Evolutionary conservation across 92 coral and sea anemone genomes (phyloP).

Genomic region (Muricea muricata): DNA sequence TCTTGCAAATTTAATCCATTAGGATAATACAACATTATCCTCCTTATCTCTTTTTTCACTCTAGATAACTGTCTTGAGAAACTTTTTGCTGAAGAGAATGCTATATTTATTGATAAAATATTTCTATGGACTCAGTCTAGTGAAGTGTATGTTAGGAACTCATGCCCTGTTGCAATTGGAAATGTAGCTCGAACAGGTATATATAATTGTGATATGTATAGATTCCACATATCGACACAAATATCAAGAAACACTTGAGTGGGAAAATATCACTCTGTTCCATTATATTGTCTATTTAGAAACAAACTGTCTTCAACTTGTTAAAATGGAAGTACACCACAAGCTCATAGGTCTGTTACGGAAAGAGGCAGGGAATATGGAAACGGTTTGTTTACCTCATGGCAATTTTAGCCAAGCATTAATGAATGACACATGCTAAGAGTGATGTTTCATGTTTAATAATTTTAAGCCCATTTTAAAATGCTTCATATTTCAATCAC

Average conservation of each 20-base stretch:
- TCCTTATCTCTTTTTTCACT: neutral
- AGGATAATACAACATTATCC: too few species aligned
- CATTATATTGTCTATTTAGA: constrained; percentile 57
- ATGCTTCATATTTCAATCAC: too few species aligned
- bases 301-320: constrained; percentile 87
- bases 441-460: too few species aligned
- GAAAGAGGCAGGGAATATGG: constrained; percentile 19
- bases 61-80: constrained; percentile 86
- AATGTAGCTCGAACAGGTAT: constrained; percentile 98
- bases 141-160: constrained; percentile 80
- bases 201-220: too few species aligned
- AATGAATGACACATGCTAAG: too few species aligned
- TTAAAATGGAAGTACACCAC: constrained; percentile 84
- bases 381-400: constrained; percentile 24
- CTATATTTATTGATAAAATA: constrained; percentile 78
- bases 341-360: constrained; percentile 67
- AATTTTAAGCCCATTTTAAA: too few species aligned
- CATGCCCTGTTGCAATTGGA: constrained; percentile 94
- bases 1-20: too few species aligned
- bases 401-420: too few species aligned
- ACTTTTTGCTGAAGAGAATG: constrained; percentile 78
- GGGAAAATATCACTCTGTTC: neutral
- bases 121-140: constrained; percentile 78
- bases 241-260: too few species aligned
- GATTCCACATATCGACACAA: too few species aligned